These are phyloP conservation scores for Mallotus villosus DNA, from an alignment of 2,797 vertebrate genomes.

Conservation along the genomic window DNA sequence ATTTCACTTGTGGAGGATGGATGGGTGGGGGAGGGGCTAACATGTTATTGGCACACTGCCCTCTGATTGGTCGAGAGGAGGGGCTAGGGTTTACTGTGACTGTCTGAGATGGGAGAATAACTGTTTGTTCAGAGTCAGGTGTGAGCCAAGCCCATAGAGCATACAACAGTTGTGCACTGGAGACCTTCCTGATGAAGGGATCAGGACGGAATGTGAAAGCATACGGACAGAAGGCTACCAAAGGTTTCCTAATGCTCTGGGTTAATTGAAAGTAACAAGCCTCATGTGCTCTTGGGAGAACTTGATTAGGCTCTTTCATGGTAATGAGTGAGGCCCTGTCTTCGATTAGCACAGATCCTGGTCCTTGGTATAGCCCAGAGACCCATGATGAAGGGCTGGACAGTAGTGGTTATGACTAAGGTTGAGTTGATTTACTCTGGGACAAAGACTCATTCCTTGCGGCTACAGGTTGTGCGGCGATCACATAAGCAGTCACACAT, in stretches of 20 bases:
- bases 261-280: not conserved
- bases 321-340: not conserved
- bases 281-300: not conserved
- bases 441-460: not conserved
- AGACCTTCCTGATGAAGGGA: too few relatives aligned
- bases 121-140: not conserved
- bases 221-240: too few relatives aligned
- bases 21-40: not conserved
- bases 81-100: not conserved
- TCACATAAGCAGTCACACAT: not conserved
- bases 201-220: too few relatives aligned
- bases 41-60: constrained; percentile 3
- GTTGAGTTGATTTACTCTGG: not conserved
- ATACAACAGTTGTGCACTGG: not conserved
- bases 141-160: not conserved
- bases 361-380: not conserved
- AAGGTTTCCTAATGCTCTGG: too few relatives aligned
- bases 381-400: not conserved
- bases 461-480: not conserved
- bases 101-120: not conserved
- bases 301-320: too few relatives aligned
- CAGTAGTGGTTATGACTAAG: not conserved
- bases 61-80: constrained; percentile 21
- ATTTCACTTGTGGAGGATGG: not conserved
- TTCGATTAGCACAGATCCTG: too few relatives aligned